Percentiles rank a stretch among this genome's conserved stretches.
These are phyloP conservation scores for Acanthisitta chloris DNA, from an alignment of 2,113 vertebrate species.

Conservation along the genomic window DNA sequence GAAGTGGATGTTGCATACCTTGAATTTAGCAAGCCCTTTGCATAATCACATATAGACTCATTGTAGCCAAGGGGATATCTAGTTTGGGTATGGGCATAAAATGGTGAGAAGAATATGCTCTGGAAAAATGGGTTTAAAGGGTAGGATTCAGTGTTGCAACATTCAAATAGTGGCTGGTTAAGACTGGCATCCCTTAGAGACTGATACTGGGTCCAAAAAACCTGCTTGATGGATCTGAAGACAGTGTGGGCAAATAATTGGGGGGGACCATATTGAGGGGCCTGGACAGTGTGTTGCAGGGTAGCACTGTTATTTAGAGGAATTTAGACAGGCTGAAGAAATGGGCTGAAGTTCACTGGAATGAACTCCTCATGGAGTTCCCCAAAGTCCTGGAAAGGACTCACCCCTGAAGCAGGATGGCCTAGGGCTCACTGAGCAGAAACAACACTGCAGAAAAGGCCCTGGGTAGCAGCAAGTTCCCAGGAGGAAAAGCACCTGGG, in stretches of 20 bases:
- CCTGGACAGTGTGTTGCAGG: neutral
- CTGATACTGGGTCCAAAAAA: neutral
- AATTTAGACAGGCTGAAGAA: neutral
- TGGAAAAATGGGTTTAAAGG: neutral
- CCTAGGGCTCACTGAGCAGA: neutral
- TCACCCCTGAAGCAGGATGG: neutral
- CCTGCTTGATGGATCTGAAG: neutral
- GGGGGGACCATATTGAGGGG: fast-evolving
- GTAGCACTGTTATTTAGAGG: neutral
- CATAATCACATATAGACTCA: neutral
- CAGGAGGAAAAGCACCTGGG: neutral
- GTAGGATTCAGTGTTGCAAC: neutral
- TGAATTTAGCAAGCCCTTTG: neutral
- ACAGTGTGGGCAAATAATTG: neutral
- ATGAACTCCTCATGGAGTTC: fast-evolving
- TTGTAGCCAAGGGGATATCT: neutral
- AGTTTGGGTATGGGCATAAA: neutral
- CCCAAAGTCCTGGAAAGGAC: neutral
- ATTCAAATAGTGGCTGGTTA: neutral
- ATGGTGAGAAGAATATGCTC: neutral
- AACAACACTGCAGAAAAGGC: neutral
- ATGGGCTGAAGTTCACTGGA: neutral
- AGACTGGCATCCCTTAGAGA: too few relatives aligned
- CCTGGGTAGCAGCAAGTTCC: neutral
- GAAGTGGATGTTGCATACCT: neutral